Evolutionary conservation across 1,140 invertebrate genomes (phyloP).

Genomic region (Gryon sp.): DNA sequence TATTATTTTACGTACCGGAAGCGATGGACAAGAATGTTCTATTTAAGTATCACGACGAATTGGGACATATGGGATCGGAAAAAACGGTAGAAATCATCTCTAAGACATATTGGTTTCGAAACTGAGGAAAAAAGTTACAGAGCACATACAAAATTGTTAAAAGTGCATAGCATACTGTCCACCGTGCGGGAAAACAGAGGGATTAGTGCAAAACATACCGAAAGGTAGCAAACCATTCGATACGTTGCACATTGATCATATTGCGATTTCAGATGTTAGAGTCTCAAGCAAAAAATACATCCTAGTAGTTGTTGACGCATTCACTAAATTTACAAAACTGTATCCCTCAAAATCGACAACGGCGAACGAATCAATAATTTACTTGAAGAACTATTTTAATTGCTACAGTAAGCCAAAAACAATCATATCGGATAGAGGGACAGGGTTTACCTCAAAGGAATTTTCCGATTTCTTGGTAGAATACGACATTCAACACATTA

Average conservation of each 20-base stretch:
- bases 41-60: constrained; percentile 3
- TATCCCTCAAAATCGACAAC: neutral
- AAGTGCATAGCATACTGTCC: constrained; percentile 10
- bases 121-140: no score
- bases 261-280: neutral
- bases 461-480: neutral
- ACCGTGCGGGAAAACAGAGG: neutral
- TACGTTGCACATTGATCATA: constrained; percentile 31
- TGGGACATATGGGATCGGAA: constrained; percentile 6
- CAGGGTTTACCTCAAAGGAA: neutral
- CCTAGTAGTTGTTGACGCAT: neutral
- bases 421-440: neutral
- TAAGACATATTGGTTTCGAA: no score
- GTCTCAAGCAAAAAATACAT: neutral
- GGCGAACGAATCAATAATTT: neutral
- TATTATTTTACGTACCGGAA: constrained; percentile 42
- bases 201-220: neutral
- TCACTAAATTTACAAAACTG: neutral
- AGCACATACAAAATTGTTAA: constrained; percentile 22
- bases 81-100: no score
- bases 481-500: neutral
- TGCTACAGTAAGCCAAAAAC: neutral
- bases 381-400: neutral
- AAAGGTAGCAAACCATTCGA: constrained; percentile 26
- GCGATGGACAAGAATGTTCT: constrained; percentile 11